Conservation (phyloP, 2,888 invertebrate genomes). For the Xestia ashworthii region DNA sequence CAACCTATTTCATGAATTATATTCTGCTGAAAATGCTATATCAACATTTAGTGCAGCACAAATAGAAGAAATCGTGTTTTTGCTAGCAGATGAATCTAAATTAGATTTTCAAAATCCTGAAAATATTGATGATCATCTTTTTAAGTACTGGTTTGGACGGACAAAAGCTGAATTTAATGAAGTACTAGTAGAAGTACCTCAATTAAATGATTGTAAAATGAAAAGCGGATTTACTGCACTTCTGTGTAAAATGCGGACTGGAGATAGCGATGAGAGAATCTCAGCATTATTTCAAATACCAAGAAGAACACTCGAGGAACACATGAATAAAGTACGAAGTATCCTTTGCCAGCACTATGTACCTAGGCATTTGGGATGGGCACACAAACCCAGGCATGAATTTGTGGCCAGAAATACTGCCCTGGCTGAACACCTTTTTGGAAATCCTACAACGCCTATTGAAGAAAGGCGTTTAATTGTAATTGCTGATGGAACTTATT, state of each 20-base stretch:
- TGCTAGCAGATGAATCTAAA: constrained; percentile 1
- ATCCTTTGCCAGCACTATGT: constrained; percentile 11
- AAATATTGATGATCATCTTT: too few relatives aligned
- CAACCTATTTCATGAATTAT: too few relatives aligned
- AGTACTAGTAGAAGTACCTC: too few relatives aligned
- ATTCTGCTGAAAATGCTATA: too few relatives aligned
- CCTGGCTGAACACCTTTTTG: constrained; percentile 18
- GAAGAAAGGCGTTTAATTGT: constrained; percentile 15
- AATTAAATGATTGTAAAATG: constrained; percentile 1
- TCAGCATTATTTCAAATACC: constrained; percentile 8
- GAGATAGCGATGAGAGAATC: constrained; percentile 5
- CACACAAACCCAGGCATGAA: constrained; percentile 5
- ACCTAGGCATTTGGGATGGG: constrained; percentile 13
- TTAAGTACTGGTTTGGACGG: too few relatives aligned
- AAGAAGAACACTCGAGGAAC: background rate
- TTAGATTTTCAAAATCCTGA: too few relatives aligned
- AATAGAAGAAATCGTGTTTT: background rate
- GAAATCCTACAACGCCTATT: constrained; percentile 15
- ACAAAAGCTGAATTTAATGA: too few relatives aligned
- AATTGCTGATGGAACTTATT: constrained; percentile 31
- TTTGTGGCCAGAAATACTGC: constrained; percentile 11
- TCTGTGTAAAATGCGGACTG: constrained; percentile 11
- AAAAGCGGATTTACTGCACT: constrained; percentile 2
- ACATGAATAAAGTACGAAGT: too few relatives aligned
- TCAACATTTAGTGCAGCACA: too few relatives aligned